phyloP scores from a whole-genome alignment of 2,797 vertebrate genomes.

The Anableps anableps region DNA sequence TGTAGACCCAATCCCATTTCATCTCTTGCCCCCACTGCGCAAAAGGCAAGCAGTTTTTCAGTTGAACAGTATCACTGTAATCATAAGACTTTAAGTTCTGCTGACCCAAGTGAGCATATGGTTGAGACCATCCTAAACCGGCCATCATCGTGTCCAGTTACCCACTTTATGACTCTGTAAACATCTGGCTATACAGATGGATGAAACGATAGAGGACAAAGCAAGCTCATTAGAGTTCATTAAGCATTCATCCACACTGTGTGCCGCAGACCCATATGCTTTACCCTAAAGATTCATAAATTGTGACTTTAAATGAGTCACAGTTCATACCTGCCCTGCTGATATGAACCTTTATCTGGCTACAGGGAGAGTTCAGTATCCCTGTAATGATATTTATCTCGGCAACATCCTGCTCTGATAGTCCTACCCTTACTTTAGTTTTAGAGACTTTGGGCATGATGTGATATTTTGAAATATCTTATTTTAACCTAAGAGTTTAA shows the following conservation, averaged over 20 bases:
- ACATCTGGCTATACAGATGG: conserved; percentile 72
- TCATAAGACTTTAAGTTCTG: conserved; percentile 15
- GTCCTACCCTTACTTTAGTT: not conserved
- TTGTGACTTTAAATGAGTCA: conserved; percentile 48
- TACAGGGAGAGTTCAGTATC: conserved; percentile 24
- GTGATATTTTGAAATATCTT: not conserved
- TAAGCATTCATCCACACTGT: conserved; percentile 44
- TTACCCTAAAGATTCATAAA: conserved; percentile 43
- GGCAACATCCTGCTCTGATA: conserved; percentile 3
- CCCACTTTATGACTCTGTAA: conserved; percentile 45
- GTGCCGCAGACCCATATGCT: conserved; percentile 43
- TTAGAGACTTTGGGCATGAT: not conserved
- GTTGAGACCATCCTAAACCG: conserved; percentile 26
- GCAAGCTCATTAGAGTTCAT: conserved; percentile 42
- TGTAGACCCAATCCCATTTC: not conserved
- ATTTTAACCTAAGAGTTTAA: not conserved
- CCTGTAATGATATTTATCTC: conserved; percentile 28
- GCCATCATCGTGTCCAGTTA: conserved; percentile 58
- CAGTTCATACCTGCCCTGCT: conserved; percentile 33
- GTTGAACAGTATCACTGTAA: conserved; percentile 8
- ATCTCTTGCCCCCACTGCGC: not conserved
- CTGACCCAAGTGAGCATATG: conserved; percentile 43
- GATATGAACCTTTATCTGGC: conserved; percentile 30
- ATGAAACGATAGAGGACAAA: conserved; percentile 52
- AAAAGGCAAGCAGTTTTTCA: not conserved